A percentile compares a stretch with the other conserved stretches of the same genome.
phyloP scores from a whole-genome alignment of 2,888 invertebrate genomes.

The Tanytarsus gracilentus region DNA sequence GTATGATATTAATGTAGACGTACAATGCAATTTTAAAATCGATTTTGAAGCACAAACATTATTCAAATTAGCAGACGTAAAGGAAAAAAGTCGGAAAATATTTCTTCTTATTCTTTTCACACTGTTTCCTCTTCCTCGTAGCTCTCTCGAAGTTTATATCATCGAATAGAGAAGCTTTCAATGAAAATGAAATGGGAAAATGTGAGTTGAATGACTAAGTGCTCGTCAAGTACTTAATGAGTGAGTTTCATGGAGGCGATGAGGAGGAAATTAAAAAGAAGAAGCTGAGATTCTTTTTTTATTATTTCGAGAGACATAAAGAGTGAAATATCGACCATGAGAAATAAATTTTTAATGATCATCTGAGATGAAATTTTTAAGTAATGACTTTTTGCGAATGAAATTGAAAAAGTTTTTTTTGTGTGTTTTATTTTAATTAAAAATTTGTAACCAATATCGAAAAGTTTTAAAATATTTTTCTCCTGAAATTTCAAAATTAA shows the following conservation, averaged over 20 bases:
- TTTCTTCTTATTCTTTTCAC: not conserved
- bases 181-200: not conserved
- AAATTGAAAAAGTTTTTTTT: too few species aligned
- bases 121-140: not conserved
- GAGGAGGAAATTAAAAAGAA: too few species aligned
- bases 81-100: conserved; percentile 8
- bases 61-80: conserved; percentile 23
- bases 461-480: too few species aligned
- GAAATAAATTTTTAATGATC: too few species aligned
- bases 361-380: too few species aligned
- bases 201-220: conserved; percentile 10
- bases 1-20: not conserved
- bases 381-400: too few species aligned
- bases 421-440: too few species aligned
- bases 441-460: too few species aligned
- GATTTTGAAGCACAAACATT: conserved; percentile 24
- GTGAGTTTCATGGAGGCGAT: not conserved
- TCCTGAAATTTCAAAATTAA: too few species aligned
- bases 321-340: too few species aligned
- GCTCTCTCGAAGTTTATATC: not conserved
- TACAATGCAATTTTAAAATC: conserved; percentile 17
- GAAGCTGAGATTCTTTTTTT: too few species aligned
- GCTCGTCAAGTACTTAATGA: conserved; percentile 7
- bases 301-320: too few species aligned
- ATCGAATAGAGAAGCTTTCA: not conserved